Evolutionary conservation across 2,888 invertebrate species (phyloP).

Genomic region (Melanostoma mellinum): DNA sequence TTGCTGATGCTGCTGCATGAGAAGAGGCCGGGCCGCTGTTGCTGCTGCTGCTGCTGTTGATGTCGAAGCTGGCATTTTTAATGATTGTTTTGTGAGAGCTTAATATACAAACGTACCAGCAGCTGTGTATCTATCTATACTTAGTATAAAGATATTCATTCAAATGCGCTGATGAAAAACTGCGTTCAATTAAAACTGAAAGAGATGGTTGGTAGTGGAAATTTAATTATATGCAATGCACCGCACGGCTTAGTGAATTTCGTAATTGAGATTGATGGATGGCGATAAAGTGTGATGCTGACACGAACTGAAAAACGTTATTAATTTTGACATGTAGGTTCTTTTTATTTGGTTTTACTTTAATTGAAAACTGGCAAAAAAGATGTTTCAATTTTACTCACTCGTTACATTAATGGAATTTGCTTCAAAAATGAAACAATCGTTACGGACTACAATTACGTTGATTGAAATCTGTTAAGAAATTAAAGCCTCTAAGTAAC

Average conservation of each 20-base stretch:
- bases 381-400: too few relatives aligned
- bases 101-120: not conserved
- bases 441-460: too few relatives aligned
- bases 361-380: too few relatives aligned
- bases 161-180: slow-evolving; percentile 50
- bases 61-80: slow-evolving; percentile 49
- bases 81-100: slow-evolving; percentile 45
- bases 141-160: not conserved
- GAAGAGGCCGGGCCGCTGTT: not conserved
- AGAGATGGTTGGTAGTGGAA: slow-evolving; percentile 33
- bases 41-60: slow-evolving; percentile 18
- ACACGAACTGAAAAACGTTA: not conserved
- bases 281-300: slow-evolving; percentile 19
- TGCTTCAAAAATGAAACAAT: too few relatives aligned
- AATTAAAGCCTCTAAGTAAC: too few relatives aligned
- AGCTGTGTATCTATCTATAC: not conserved
- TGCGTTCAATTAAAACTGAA: slow-evolving; percentile 60
- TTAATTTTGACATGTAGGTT: too few relatives aligned
- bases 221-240: slow-evolving; percentile 49
- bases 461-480: too few relatives aligned
- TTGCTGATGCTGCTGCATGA: slow-evolving; percentile 9
- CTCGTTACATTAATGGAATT: too few relatives aligned
- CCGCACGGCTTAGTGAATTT: slow-evolving; percentile 23
- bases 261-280: slow-evolving; percentile 53
- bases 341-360: too few relatives aligned